Percentiles rank a stretch among this genome's conserved stretches.
Conservation (phyloP, 30 jellyfish, hydroid and myxozoan species). For the Aurelia sp. region DNA sequence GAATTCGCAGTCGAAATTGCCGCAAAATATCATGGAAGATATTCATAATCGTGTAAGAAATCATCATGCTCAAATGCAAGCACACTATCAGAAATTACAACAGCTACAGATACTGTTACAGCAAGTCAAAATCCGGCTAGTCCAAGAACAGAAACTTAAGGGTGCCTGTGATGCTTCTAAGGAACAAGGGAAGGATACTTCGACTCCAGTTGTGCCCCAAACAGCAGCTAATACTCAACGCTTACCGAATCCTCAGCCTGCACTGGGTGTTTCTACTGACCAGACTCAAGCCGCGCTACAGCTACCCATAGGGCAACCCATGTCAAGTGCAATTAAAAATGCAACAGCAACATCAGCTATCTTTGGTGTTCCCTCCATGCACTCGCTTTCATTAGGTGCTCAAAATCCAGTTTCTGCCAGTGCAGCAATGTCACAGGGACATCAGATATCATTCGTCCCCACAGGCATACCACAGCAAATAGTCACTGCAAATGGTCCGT, state of each 20-base stretch:
- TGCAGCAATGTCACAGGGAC: not conserved
- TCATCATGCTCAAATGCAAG: constrained; percentile 95
- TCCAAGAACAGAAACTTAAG: constrained; percentile 64
- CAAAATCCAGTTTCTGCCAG: not conserved
- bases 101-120: constrained; percentile 86
- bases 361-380: constrained; percentile 1
- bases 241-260: not conserved
- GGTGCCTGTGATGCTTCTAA: not conserved
- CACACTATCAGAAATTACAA: constrained; percentile 89
- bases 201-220: not conserved
- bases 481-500: not conserved
- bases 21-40: constrained; percentile 88
- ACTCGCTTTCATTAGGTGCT: not conserved
- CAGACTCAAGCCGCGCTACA: not conserved
- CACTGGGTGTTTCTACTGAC: not conserved
- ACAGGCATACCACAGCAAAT: not conserved
- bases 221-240: not conserved
- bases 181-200: constrained; percentile 2
- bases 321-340: not conserved
- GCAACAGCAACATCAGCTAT: not conserved
- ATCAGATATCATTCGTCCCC: not conserved
- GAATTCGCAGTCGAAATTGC: constrained; percentile 74
- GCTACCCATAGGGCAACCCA: not conserved
- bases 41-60: constrained; percentile 80
- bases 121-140: constrained; percentile 79